Evolutionary conservation across 2,888 invertebrate genomes (phyloP), one percentile per base, ranked within the genome.

Genomic region (Idaea dimidiata): DNA sequence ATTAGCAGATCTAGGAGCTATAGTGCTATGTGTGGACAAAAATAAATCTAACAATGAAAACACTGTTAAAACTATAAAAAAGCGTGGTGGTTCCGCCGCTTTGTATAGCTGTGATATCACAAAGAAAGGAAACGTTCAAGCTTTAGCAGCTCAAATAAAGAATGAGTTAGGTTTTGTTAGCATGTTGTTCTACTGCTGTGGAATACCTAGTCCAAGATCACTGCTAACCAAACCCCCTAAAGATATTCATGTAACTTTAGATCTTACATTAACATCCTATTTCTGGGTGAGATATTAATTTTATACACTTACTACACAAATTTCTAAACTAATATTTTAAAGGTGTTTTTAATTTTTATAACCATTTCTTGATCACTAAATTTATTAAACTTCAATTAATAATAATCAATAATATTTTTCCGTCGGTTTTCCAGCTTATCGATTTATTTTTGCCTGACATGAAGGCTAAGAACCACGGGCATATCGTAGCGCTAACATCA

Each of bases 21-120:
- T 83, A 59, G 93, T 96, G 1, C 92, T 96, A 0, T 94, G 96
- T 67, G 94, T 96, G 66, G 96, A 96, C 76, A 92, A 94, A 59
- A 94, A 95, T 75, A 83, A 87, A 62, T 75, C 72, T 2, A 91
- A 82, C 59, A 95, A 94, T 72, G 83, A 90, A 57, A 80, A 83
- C 1, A 93, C 94, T 0, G 89, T 93, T 17, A 85, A 89, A 60
- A 76, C 82, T 1, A 93, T 94, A 1, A 87, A 89, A 62, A 79
- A 77, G n/a, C 81, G 81, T 64, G 89, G 89, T n/a, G 93, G 93
- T 2, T 82, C 84, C 5, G 94, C 93, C 1, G 86, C 84, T 62
- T 77, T 86, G 54, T 95, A 93, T 70, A 88, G 84, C 17, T 94
- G 94, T 75, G 94, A 95, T 77, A 88, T 95, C 0, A 94, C 94